Evolutionary conservation across 2,888 invertebrate species (phyloP), one percentile per base, ranked within the genome.

Genomic region (Cerastis rubricosa): DNA sequence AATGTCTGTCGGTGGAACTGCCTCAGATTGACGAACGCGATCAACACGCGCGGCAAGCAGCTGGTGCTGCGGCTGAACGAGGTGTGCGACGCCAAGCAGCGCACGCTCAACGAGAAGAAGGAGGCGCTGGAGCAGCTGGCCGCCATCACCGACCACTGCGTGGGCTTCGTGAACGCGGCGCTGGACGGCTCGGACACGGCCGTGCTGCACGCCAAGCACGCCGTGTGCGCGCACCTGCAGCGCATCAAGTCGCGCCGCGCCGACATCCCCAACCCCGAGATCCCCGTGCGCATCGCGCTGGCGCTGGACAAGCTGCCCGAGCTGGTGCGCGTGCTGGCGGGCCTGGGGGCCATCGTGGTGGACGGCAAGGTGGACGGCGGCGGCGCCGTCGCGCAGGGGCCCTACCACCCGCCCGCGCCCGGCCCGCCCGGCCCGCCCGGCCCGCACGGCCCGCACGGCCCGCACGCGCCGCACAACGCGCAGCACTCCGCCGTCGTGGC

Each of bases 241-340:
- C 97, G 98, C 92, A 98, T 98, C 90, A 98, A 98, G 95, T 97
- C 98, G 89, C 97, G 98, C 83, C 97, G 98, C 89, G 98, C 98
- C 5, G 98, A 98, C 95, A 98, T 98, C 92, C 98, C 98, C 85
- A 98, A 98, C 97, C 98, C 98, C 29, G 98, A 98, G 96, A 98
- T 98, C 88, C 98, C 98, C 54, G 98, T 98, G 85, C 97, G 98
- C 90, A 98, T 98, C 93, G 97, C 98, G 93, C 97, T 98, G 78
- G 98, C 98, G 88, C 96, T 98, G 84, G 98, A 98, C 93, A 98
- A 98, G 96, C 97, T 98, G 89, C 97, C 98, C 70, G 98, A 98
- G 92, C 97, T 98, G 75, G 97, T 98, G 88, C 98, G 98, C 97
- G 98, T 98, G 84, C 97, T 98, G 88, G 97, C 98, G 67, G 97